phyloP scores from a whole-genome alignment of 1,140 invertebrate genomes.

The Acromyrmex heyeri region DNA sequence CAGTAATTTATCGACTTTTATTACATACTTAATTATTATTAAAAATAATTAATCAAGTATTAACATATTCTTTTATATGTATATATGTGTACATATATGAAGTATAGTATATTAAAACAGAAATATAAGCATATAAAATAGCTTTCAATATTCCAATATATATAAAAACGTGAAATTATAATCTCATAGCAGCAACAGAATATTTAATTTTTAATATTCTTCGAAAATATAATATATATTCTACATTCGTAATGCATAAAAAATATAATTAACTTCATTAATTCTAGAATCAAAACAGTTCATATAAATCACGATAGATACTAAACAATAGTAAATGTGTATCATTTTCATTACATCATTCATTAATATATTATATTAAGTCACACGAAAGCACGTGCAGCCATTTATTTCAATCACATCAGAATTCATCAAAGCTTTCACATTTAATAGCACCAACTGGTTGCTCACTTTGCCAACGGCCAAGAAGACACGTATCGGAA shows the following conservation, averaged over 20 bases:
- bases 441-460: slow-evolving; percentile 5
- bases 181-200: background rate
- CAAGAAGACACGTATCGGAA: background rate
- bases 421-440: slow-evolving; percentile 11
- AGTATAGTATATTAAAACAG: background rate
- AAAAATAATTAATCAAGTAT: background rate
- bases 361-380: slow-evolving; percentile 10
- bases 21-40: background rate
- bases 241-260: background rate
- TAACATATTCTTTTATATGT: background rate
- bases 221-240: background rate
- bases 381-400: background rate
- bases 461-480: slow-evolving; percentile 10
- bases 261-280: slow-evolving; percentile 1
- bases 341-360: slow-evolving; percentile 6
- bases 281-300: background rate
- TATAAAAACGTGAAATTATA: background rate
- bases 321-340: background rate
- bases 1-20: background rate
- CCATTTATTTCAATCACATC: slow-evolving; percentile 44
- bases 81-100: no score
- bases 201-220: background rate
- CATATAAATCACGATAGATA: background rate
- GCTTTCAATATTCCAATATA: background rate
- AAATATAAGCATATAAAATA: background rate